Conservation (phyloP, 1,140 invertebrate genomes). For the Drosophila pseudoobscura region DNA sequence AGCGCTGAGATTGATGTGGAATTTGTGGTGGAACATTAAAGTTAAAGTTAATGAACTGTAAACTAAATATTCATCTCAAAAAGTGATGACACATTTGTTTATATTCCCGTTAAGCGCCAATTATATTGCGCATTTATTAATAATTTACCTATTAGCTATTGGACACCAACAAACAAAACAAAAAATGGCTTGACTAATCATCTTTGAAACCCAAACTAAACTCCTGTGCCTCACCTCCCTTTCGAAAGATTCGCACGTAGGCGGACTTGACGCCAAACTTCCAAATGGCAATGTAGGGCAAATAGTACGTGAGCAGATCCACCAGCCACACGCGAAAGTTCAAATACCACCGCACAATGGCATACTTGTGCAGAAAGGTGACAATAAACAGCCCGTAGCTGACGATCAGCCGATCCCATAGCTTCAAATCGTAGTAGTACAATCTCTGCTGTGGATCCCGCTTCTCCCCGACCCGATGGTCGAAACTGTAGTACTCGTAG, state of each 20-base stretch:
- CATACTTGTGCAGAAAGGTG: conserved; percentile 70
- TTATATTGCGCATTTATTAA: conserved; percentile 1
- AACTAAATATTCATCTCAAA: too few relatives aligned
- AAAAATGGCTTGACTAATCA: conserved; percentile 24
- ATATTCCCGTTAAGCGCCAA: neutral
- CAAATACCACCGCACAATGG: conserved; percentile 72
- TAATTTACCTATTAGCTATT: conserved; percentile 21
- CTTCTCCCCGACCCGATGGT: conserved; percentile 41
- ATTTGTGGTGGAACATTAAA: too few relatives aligned
- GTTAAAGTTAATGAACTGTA: too few relatives aligned
- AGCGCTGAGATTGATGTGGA: too few relatives aligned
- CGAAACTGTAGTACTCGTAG: conserved; percentile 77
- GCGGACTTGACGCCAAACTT: conserved; percentile 68
- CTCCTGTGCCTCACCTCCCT: conserved; percentile 51
- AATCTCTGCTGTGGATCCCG: conserved; percentile 54
- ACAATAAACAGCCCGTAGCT: conserved; percentile 70
- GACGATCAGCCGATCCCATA: conserved; percentile 72
- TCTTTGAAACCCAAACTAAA: conserved; percentile 60
- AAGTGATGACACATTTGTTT: too few relatives aligned
- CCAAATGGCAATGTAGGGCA: conserved; percentile 79
- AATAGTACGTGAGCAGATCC: conserved; percentile 68
- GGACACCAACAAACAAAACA: conserved; percentile 7
- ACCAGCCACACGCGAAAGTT: conserved; percentile 72
- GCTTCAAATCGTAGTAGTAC: conserved; percentile 66
- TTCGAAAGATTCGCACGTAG: conserved; percentile 74